Evolutionary conservation across 2,113 vertebrate species (phyloP).

Genomic region (Chunga burmeisteri): DNA sequence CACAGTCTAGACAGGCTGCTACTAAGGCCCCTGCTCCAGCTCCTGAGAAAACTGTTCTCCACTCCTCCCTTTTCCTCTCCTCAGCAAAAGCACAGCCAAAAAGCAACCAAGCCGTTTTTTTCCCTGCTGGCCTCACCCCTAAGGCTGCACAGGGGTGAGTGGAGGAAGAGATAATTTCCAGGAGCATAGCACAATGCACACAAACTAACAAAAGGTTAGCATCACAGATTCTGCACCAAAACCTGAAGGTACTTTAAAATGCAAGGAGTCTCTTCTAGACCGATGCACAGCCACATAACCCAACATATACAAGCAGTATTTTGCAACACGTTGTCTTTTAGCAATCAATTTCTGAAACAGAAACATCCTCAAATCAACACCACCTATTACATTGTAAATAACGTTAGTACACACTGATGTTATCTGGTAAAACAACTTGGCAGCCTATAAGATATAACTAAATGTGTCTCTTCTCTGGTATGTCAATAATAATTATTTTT

Average conservation of each 20-base stretch:
- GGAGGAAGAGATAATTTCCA: background rate
- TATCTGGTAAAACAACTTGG: background rate
- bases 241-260: conserved; percentile 2
- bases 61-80: background rate
- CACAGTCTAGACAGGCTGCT: background rate
- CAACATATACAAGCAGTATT: background rate
- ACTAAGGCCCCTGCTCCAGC: background rate
- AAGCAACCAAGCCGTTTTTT: background rate
- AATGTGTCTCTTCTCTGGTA: background rate
- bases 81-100: background rate
- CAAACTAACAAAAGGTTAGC: background rate
- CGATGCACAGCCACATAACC: background rate
- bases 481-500: conserved; percentile 42
- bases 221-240: background rate
- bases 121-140: background rate
- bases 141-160: background rate
- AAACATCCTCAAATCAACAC: conserved; percentile 17
- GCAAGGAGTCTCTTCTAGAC: background rate
- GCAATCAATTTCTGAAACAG: conserved; percentile 23
- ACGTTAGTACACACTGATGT: conserved; percentile 8
- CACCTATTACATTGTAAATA: conserved; percentile 30
- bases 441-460: background rate
- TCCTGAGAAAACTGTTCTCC: background rate
- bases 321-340: background rate
- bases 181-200: background rate